Evolutionary conservation across 2,113 vertebrate genomes (phyloP).

Genomic region (Puntigrus tetrazona): DNA sequence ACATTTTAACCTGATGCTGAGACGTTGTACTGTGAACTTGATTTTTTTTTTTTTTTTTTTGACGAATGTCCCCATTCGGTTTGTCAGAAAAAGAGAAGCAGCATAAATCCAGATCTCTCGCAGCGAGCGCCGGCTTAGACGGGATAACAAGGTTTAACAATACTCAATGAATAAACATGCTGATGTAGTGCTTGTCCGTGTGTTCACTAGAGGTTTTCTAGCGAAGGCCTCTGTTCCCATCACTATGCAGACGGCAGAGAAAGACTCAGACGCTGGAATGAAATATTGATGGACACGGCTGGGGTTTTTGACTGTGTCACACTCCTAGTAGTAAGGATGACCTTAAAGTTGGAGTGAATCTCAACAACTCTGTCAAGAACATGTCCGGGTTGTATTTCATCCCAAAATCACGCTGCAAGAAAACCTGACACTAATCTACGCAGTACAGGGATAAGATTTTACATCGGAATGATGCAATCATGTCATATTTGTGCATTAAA

Average conservation of each 20-base stretch:
- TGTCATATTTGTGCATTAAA: no score
- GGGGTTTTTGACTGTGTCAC: not conserved
- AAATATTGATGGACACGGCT: slow-evolving; percentile 2
- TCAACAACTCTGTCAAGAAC: not conserved
- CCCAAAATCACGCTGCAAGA: not conserved
- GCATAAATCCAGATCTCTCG: slow-evolving; percentile 10
- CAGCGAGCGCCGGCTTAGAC: not conserved
- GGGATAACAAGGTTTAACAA: not conserved
- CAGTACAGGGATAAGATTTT: not conserved
- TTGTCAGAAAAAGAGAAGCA: not conserved
- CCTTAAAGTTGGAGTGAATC: not conserved
- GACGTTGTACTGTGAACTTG: not conserved
- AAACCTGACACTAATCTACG: not conserved
- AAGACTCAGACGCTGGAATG: not conserved
- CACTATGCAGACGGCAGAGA: not conserved
- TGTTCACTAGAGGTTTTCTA: slow-evolving; percentile 3
- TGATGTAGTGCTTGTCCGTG: not conserved
- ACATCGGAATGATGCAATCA: no score
- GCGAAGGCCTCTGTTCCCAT: not conserved
- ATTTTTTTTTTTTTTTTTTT: not conserved
- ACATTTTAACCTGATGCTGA: not conserved
- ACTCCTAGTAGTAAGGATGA: not conserved
- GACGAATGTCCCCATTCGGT: not conserved
- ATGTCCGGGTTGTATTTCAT: not conserved
- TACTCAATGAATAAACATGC: slow-evolving; percentile 30